These are phyloP conservation scores for Prostheceraeus crozeri DNA, from an alignment of 2,888 invertebrate genomes.

Conservation along the genomic window DNA sequence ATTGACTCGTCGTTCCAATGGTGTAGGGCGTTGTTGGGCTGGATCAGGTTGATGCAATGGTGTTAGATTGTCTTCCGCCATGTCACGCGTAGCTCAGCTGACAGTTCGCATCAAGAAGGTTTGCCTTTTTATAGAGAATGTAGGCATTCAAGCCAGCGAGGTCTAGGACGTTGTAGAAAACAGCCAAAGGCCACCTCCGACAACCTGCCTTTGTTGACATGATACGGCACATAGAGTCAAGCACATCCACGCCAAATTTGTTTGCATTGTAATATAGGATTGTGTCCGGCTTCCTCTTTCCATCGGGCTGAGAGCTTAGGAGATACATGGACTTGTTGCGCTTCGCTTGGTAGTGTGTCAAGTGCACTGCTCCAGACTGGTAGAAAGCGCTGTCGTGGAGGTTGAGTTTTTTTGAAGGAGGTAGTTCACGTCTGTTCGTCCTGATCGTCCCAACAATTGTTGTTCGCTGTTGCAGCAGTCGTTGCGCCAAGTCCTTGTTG, in stretches of 20 bases:
- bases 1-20: slow-evolving; percentile 18
- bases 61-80: slow-evolving; percentile 16
- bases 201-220: slow-evolving; percentile 15
- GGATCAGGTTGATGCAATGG: slow-evolving; percentile 27
- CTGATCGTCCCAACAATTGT: slow-evolving; percentile 15
- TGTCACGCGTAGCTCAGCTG: slow-evolving; percentile 24
- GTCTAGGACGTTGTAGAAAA: slow-evolving; percentile 15
- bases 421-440: slow-evolving; percentile 16
- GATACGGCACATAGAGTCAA: slow-evolving; percentile 10
- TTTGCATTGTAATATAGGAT: slow-evolving; percentile 10
- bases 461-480: slow-evolving; percentile 12
- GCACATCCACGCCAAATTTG: slow-evolving; percentile 24
- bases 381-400: slow-evolving; percentile 1
- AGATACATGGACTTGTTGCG: slow-evolving; percentile 19
- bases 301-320: slow-evolving; percentile 11
- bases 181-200: slow-evolving; percentile 14
- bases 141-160: slow-evolving; percentile 16
- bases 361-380: neutral
- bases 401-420: slow-evolving; percentile 9
- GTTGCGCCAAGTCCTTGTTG: slow-evolving; percentile 20
- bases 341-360: slow-evolving; percentile 18
- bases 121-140: slow-evolving; percentile 8
- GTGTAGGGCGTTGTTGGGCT: slow-evolving; percentile 7
- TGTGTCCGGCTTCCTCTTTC: slow-evolving; percentile 13
- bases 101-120: slow-evolving; percentile 1